Evolutionary conservation across 30 jellyfish, hydroid and myxozoan genomes (phyloP).

Genomic region (Turritopsis rubra): DNA sequence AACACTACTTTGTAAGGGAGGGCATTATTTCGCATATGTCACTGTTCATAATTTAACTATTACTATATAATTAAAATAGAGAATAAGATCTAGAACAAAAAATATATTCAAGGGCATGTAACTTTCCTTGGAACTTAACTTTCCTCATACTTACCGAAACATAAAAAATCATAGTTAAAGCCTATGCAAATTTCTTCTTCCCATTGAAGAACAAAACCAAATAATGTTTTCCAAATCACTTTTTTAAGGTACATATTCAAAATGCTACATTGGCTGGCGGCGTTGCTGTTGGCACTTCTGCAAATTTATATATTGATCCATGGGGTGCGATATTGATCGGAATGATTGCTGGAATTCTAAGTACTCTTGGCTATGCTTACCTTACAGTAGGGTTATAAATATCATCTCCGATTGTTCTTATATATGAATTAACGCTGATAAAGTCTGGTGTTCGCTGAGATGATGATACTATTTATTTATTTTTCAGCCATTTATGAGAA

Average conservation of each 20-base stretch:
- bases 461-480: neutral
- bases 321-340: slow-evolving; percentile 98
- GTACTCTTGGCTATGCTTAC: slow-evolving; percentile 70
- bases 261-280: slow-evolving; percentile 99
- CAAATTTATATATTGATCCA: slow-evolving; percentile 62
- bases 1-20: too few relatives aligned
- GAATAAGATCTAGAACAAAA: too few relatives aligned
- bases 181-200: too few relatives aligned
- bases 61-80: too few relatives aligned
- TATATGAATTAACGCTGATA: neutral
- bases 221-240: too few relatives aligned
- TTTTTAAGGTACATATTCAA: slow-evolving; percentile 67
- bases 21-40: too few relatives aligned
- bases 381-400: slow-evolving; percentile 48
- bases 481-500: slow-evolving; percentile 65
- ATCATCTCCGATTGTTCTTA: neutral
- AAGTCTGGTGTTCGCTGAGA: neutral
- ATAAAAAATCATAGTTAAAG: too few relatives aligned
- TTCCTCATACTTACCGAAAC: too few relatives aligned
- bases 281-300: slow-evolving; percentile 90
- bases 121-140: too few relatives aligned
- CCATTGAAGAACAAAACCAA: too few relatives aligned
- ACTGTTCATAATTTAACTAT: too few relatives aligned
- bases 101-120: too few relatives aligned
- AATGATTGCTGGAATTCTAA: slow-evolving; percentile 43